Base-by-base conservation (phyloP, 2,888 invertebrate species). In the Notocelia uddmanniana region DNA sequence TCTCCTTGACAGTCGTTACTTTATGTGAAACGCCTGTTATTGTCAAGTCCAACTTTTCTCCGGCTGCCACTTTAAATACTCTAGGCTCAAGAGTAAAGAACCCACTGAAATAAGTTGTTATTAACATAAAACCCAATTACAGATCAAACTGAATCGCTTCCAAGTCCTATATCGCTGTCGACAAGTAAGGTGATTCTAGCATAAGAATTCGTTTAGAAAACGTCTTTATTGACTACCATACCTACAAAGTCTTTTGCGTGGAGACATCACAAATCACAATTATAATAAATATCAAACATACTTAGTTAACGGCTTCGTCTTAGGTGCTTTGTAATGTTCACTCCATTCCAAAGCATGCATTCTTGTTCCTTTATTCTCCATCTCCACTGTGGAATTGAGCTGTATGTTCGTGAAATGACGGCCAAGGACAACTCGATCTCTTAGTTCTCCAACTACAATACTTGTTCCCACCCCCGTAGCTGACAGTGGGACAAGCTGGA, bases 381-480 rank as follows among this genome's bases (percentile, higher is more conserved):
- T 87, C 0, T 79, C 81, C 18, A 96, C 89, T 75, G 88, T 87
- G 73, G 83, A 79, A 60, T 83, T 81, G 62, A 94, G 81, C 0
- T 87, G 87, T 69, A 91, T 88, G 81, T 93, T 95, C 76, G 96
- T 96, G 79, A 96, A 95, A 80, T 96, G 92, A 3, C 94, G 90
- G 3, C 96, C 96, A 57, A 96, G 92, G 74, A 95, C 86, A 62
- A 95, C 88, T 23, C 94, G 95, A 52, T 95, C 94, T 64, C 96
- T 89, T 0, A 90, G 84, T 0, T 96, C 96, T 57, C 95, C 94
- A 15, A 95, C 94, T 26, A 95, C 79, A 74, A 97, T 95, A 74
- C 96, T 95, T 0, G 95, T 95, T 3, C 97, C 97, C 55, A 94
- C 86, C 15, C 96, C 97, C 74, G 92, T 93, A 0, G 95, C 96